Base-by-base conservation (phyloP, 2,797 vertebrate genomes). In the Pampus argenteus region DNA sequence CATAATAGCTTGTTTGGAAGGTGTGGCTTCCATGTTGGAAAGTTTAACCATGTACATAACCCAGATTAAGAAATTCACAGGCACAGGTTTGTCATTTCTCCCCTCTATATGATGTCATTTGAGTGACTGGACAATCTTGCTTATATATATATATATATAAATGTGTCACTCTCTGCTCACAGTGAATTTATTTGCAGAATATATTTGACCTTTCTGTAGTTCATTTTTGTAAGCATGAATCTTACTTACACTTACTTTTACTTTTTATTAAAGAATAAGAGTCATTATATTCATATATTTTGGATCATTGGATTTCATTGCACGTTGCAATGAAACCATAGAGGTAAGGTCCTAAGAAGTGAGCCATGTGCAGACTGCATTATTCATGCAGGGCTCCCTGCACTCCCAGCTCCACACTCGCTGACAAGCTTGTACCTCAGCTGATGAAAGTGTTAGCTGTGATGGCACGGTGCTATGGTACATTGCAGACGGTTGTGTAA, bases 301-400 rank as follows among this genome's bases (percentile, higher is more conserved):
- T 18, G 9, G 40, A 45, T 50, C n/a, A n/a, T n/a, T n/a, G n/a
- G n/a, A 40, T 58, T 50, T 78, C 54, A 48, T 47, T 29, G 54
- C 31, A 2, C 52, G 22, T 18, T 50, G 61, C 26, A 56, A 84
- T 82, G 65, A 79, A 78, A 76, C 60, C 61, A 51, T 4, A 20
- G 6, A 11, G 65, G 38, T 62, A 56, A 82, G 74, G 70, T 71
- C 71, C 62, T 76, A 56, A 85, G 82, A 86, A 83, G 70, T 62
- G 67, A 83, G 74, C 69, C 82, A 74, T 85, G 81, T 73, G 76
- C 76, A 51, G 44, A 31, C 66, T 92, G 78, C 81, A 93, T 93
- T 91, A 92, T 90, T 91, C 69, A 93, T 92, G 64, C 66, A 58
- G 74, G 81, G 68, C 31, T 17, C 63, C 83, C 85, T 28, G 67